A percentile compares a stretch with the other conserved stretches of the same genome.
Evolutionary conservation across 2,888 invertebrate genomes (phyloP).

Genomic region (Sialis lutaria): DNA sequence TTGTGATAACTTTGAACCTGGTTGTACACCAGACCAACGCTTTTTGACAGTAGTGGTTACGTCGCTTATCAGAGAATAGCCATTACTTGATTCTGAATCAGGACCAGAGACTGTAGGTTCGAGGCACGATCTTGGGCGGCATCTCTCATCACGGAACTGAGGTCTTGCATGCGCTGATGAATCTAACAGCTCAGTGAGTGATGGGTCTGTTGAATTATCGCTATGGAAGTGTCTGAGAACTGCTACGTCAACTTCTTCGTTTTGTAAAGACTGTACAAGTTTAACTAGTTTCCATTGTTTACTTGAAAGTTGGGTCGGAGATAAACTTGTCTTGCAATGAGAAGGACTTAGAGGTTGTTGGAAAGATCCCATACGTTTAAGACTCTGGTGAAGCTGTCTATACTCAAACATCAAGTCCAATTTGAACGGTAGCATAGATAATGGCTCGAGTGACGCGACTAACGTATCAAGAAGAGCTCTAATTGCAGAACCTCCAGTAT

Average conservation of each 20-base stretch:
- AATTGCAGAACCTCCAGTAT: slow-evolving; percentile 40
- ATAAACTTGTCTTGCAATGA: slow-evolving; percentile 21
- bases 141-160: slow-evolving; percentile 29
- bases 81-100: slow-evolving; percentile 14
- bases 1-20: slow-evolving; percentile 52
- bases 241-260: slow-evolving; percentile 21
- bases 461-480: slow-evolving; percentile 52
- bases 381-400: slow-evolving; percentile 55
- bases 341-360: slow-evolving; percentile 23
- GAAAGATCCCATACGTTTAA: slow-evolving; percentile 42
- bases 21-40: slow-evolving; percentile 55
- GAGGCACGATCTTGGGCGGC: slow-evolving; percentile 54
- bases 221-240: slow-evolving; percentile 27
- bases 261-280: slow-evolving; percentile 37
- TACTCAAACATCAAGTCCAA: slow-evolving; percentile 67
- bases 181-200: slow-evolving; percentile 38
- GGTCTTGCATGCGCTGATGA: slow-evolving; percentile 33
- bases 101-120: slow-evolving; percentile 27
- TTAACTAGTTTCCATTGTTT: slow-evolving; percentile 39
- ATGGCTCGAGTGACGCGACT: slow-evolving; percentile 57
- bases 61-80: slow-evolving; percentile 24
- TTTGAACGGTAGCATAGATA: slow-evolving; percentile 64
- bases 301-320: slow-evolving; percentile 29
- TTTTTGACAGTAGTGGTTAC: slow-evolving; percentile 32
- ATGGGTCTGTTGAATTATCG: slow-evolving; percentile 25